Evolutionary conservation across 2,113 vertebrate genomes (phyloP), one percentile per base, ranked within the genome.

Genomic region (Camelus bactrianus): DNA sequence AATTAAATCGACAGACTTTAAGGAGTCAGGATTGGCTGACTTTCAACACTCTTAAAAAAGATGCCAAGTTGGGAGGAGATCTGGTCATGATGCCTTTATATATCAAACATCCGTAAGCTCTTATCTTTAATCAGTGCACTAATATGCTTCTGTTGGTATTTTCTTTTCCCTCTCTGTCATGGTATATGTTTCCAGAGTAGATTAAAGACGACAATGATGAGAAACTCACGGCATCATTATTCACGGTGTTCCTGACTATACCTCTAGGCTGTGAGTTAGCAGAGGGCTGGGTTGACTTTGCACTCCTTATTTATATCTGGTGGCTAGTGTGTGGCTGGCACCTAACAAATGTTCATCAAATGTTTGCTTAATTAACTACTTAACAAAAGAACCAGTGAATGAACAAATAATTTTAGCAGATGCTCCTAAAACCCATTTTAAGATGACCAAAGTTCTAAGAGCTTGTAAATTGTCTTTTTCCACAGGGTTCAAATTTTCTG

Each of bases 351-450:
- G 48, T 15, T 73, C 80, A 56, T 77, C 92, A 92, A 87, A 91
- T 52, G 7, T 32, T 72, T 64, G 5, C 46, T 73, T 88, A 54
- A 24, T 81, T 58, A 64, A 38, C n/a, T 67, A 89, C 73, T 73
- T 77, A 92, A 89, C 24, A 65, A 81, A 58, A 52, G 70, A 73
- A 67, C 69, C 42, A 56, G 22, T 79, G 13, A 82, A 89, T 26
- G 19, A 62, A 79, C 30, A 5, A 65, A 92, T 75, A 67, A 46
- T 67, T 79, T 88, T 85, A 97, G 38, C 52, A 67, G 48, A 72
- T 94, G 15, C 8, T 95, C 32, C 48, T 80, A 93, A 96, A 94
- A 38, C 5, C 22, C 38, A 24, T 89, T 77, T 95, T 93, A 88
- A 70, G 30, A 93, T 80, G 19, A 48, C 77, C 67, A 72, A 91